Conservation (phyloP, 2,888 invertebrate species). For the Lithophane leautieri region DNA sequence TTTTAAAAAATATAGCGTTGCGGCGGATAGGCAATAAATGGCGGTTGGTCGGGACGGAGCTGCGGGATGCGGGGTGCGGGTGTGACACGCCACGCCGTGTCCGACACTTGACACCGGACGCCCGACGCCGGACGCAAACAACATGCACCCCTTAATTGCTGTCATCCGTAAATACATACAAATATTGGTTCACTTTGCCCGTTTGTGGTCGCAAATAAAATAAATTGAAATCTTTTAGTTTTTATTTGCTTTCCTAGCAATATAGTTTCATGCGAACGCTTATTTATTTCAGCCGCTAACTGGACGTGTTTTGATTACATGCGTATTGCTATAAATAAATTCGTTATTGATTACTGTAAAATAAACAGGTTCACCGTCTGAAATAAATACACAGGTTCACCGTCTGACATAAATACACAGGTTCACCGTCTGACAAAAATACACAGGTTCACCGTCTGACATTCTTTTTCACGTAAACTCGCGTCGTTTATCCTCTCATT, state of each 20-base stretch:
- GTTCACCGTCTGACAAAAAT: too few species aligned
- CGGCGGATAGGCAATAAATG: slow-evolving; percentile 63
- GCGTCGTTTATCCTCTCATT: slow-evolving; percentile 36
- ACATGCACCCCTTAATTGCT: slow-evolving; percentile 73
- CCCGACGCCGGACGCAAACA: slow-evolving; percentile 72
- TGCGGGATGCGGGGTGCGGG: slow-evolving; percentile 25
- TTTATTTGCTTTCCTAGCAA: slow-evolving; percentile 6
- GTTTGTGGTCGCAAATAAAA: slow-evolving; percentile 48
- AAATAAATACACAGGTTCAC: too few species aligned
- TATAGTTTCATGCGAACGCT: slow-evolving; percentile 7
- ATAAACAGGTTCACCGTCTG: neutral
- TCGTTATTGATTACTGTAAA: neutral
- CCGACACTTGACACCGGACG: slow-evolving; percentile 76
- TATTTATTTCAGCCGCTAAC: slow-evolving; percentile 33
- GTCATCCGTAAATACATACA: slow-evolving; percentile 69
- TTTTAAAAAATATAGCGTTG: slow-evolving; percentile 40
- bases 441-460: neutral
- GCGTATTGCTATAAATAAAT: slow-evolving; percentile 1
- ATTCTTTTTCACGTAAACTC: neutral
- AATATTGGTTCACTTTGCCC: slow-evolving; percentile 57
- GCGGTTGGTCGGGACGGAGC: slow-evolving; percentile 22
- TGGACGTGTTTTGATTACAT: slow-evolving; percentile 36
- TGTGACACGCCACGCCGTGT: slow-evolving; percentile 68
- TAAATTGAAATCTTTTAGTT: slow-evolving; percentile 55
- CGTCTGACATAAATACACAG: too few species aligned